phyloP scores from a whole-genome alignment of 2,888 invertebrate species.

The Cheilosia vernalis region DNA sequence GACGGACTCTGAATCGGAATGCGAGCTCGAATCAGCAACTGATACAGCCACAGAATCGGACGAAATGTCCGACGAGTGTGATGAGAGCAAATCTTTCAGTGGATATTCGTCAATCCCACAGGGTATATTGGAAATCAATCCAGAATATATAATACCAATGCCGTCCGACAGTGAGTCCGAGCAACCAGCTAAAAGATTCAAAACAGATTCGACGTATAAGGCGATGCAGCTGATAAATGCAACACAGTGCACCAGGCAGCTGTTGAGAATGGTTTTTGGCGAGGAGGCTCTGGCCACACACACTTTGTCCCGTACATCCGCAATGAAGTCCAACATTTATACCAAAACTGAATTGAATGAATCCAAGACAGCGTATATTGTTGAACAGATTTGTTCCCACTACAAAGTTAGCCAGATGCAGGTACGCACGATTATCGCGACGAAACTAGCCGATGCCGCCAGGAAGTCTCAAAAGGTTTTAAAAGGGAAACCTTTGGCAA shows the following conservation, averaged over 20 bases:
- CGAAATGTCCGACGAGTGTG: neutral
- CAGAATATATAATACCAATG: no score
- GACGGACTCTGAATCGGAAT: neutral
- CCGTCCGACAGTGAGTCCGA: no score
- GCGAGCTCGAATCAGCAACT: no score
- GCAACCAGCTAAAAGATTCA: no score
- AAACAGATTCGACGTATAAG: neutral
- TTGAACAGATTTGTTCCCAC: constrained; percentile 10
- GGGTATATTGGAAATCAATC: no score
- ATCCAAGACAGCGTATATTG: neutral
- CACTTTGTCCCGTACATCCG: neutral
- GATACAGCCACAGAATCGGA: no score
- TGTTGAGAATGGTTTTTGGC: neutral
- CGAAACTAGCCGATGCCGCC: neutral
- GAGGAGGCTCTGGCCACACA: constrained; percentile 11
- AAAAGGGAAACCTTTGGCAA: neutral
- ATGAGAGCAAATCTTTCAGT: neutral
- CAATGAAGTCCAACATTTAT: neutral
- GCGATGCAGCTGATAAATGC: neutral
- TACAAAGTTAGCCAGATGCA: neutral
- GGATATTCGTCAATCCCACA: neutral
- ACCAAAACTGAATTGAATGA: neutral
- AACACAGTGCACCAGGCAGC: neutral
- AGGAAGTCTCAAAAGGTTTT: neutral
- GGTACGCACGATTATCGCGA: constrained; percentile 4